These are phyloP conservation scores for Echeneis naucrates DNA, from an alignment of 2,797 vertebrate genomes.

Conservation along the genomic window DNA sequence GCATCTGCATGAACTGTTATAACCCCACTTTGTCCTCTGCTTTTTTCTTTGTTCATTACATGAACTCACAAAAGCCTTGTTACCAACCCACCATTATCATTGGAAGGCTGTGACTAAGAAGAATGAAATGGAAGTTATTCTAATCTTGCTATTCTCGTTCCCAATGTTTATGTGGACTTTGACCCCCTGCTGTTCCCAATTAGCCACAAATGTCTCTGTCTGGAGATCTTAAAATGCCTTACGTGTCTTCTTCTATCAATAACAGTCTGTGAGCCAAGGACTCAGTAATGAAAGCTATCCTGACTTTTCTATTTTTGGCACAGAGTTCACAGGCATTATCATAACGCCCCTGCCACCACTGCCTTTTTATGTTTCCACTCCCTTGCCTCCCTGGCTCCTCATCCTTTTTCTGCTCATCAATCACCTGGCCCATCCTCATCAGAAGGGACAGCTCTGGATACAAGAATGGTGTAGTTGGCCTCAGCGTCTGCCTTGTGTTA, in stretches of 20 bases:
- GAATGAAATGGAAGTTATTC: conserved; percentile 71
- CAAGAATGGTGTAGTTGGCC: conserved; percentile 52
- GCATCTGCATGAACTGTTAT: conserved; percentile 42
- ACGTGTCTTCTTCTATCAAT: conserved; percentile 72
- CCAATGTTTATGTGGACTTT: conserved; percentile 66
- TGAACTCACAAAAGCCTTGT: conserved; percentile 40
- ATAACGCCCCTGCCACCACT: conserved; percentile 24
- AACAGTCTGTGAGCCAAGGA: conserved; percentile 71
- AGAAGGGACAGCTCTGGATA: conserved; percentile 53
- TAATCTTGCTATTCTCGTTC: conserved; percentile 65
- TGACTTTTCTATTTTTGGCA: conserved; percentile 78
- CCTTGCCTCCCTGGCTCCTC: conserved; percentile 46
- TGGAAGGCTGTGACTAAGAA: conserved; percentile 69
- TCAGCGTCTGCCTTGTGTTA: conserved; percentile 75
- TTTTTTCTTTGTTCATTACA: conserved; percentile 59
- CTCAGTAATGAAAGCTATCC: conserved; percentile 70
- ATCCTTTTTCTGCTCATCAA: conserved; percentile 68
- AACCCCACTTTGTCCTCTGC: conserved; percentile 20
- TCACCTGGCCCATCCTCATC: conserved; percentile 56
- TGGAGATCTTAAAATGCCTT: conserved; percentile 59
- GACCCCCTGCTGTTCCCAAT: conserved; percentile 71
- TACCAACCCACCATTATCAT: conserved; percentile 42
- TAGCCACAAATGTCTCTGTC: conserved; percentile 60
- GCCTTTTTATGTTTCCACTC: conserved; percentile 57
- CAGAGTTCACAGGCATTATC: conserved; percentile 64